These are phyloP conservation scores for Phrynosoma platyrhinos DNA, from an alignment of 2,113 vertebrate species.

Conservation along the genomic window DNA sequence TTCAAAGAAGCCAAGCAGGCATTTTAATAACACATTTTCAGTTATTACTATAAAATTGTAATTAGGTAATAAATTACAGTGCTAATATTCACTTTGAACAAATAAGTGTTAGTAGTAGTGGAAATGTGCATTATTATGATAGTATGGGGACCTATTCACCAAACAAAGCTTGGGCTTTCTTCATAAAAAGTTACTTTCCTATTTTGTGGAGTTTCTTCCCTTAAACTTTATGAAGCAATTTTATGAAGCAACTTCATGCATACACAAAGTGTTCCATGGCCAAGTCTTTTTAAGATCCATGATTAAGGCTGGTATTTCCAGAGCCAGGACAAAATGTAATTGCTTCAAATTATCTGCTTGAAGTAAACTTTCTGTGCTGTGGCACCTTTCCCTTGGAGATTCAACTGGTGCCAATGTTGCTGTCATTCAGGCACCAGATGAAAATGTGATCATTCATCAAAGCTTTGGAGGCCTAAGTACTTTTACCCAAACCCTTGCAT, in stretches of 20 bases:
- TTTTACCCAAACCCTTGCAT: no score
- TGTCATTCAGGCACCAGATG: no score
- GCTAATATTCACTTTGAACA: conserved; percentile 84
- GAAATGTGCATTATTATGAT: conserved; percentile 72
- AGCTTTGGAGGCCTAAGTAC: no score
- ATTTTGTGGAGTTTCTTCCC: conserved; percentile 59
- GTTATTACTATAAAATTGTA: conserved; percentile 82
- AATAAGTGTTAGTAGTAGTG: conserved; percentile 77
- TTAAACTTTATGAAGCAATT: conserved; percentile 23
- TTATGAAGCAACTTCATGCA: conserved; percentile 57
- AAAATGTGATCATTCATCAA: no score
- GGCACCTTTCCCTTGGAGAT: no score
- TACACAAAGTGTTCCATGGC: conserved; percentile 29
- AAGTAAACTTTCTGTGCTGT: no score
- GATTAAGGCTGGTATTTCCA: background rate
- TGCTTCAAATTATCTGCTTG: no score
- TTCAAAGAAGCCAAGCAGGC: conserved; percentile 41
- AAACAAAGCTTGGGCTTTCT: conserved; percentile 69
- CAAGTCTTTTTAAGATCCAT: background rate
- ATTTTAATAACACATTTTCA: conserved; percentile 77
- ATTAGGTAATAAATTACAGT: conserved; percentile 86
- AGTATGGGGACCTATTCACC: conserved; percentile 73
- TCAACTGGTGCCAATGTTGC: no score
- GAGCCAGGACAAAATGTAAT: no score
- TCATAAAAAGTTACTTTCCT: conserved; percentile 64